phyloP scores from a whole-genome alignment of 2,888 invertebrate genomes.

The Cerastis rubricosa region DNA sequence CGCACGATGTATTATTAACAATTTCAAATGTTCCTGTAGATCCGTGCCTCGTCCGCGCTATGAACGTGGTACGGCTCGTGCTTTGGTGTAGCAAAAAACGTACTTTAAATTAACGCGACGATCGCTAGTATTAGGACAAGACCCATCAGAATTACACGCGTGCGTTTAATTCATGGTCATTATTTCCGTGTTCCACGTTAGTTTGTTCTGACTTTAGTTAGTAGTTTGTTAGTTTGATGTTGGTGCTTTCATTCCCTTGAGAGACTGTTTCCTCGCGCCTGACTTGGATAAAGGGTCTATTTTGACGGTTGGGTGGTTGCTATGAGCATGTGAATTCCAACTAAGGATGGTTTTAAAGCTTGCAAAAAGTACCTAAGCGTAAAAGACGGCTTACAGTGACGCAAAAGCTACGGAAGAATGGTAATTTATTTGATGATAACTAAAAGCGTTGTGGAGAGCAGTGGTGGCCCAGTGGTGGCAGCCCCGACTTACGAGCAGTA shows the following conservation, averaged over 20 bases:
- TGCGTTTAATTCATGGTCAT: slow-evolving; percentile 54
- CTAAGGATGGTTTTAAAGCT: neutral
- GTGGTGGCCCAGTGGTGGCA: no score
- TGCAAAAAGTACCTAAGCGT: neutral
- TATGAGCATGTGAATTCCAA: neutral
- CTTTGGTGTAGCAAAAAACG: no score
- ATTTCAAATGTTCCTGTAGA: neutral
- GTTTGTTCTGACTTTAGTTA: slow-evolving; percentile 32
- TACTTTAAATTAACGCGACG: no score
- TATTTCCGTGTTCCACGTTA: slow-evolving; percentile 46
- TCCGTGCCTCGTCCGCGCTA: neutral
- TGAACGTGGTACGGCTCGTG: neutral
- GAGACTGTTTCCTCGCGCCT: neutral
- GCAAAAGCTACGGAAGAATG: neutral
- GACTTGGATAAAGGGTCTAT: neutral
- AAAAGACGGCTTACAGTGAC: neutral
- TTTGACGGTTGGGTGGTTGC: neutral
- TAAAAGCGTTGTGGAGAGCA: no score
- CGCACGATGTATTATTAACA: neutral
- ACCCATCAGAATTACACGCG: slow-evolving; percentile 35
- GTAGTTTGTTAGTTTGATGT: slow-evolving; percentile 34
- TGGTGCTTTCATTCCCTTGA: slow-evolving; percentile 17
- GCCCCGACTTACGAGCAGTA: no score
- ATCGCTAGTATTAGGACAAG: neutral
- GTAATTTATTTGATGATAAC: neutral